Evolutionary conservation across 2,113 vertebrate genomes (phyloP).

Genomic region (Romanogobio albipinnatus): DNA sequence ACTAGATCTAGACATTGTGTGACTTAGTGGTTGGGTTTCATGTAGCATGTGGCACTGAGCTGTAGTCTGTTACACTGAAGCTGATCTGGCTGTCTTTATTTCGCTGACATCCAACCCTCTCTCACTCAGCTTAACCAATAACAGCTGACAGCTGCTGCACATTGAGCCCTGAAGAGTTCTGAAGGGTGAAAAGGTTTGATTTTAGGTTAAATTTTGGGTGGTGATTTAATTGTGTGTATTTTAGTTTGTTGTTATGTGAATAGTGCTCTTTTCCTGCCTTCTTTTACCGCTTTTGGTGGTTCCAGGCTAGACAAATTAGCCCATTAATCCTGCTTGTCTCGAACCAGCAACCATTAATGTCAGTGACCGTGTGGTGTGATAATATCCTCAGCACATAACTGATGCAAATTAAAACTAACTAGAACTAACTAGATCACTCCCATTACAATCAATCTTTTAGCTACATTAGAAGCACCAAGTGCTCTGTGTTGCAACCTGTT

Average conservation of each 20-base stretch:
- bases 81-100: slow-evolving; percentile 31
- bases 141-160: slow-evolving; percentile 38
- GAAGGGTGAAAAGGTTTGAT: slow-evolving; percentile 14
- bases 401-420: neutral
- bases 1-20: slow-evolving; percentile 40
- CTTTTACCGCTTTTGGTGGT: neutral
- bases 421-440: neutral
- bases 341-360: neutral
- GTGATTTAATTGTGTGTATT: neutral
- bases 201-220: neutral
- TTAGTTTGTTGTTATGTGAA: neutral
- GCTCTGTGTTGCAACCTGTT: neutral
- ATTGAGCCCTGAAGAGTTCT: neutral
- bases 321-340: neutral
- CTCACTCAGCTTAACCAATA: slow-evolving; percentile 26
- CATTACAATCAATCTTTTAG: neutral
- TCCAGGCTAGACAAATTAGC: neutral
- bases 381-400: neutral
- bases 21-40: slow-evolving; percentile 44
- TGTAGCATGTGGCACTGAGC: slow-evolving; percentile 41
- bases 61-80: slow-evolving; percentile 16
- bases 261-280: neutral
- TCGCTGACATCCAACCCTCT: slow-evolving; percentile 20
- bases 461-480: neutral
- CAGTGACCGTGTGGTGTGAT: neutral